Base-by-base conservation (phyloP, 1,140 invertebrate genomes). In the Asbolus verrucosus region DNA sequence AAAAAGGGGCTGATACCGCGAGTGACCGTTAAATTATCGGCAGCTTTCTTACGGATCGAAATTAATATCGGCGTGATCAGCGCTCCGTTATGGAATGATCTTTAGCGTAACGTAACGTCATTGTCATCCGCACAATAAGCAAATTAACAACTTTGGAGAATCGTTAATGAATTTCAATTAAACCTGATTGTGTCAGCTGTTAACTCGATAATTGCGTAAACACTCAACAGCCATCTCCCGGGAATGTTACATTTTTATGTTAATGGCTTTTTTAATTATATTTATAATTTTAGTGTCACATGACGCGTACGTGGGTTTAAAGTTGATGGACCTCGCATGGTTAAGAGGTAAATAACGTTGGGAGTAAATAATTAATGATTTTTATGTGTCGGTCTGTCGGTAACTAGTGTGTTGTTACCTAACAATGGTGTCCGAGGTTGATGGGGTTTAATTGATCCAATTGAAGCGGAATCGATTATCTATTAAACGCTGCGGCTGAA, bases 151-250 rank as follows among this genome's bases (percentile, higher is more conserved):
- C 41, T 46, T 46, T 46, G 19, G 6, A 16, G 41, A 46, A 46
- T 46, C 41, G 41, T 46, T 19, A 19, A 46, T 46, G 41, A 46
- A 46, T 46, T 46, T 46, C 41, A 46, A 46, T 46, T 46, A 46
- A 46, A 46, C 16, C 15, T 46, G 41, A 46, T 46, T 46, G 41
- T 46, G 41, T 46, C 41, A 46, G 41, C 41, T 46, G 41, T 46
- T 46, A 46, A 46, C 41, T 19, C 14, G 41, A 46, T 46, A 46
- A 46, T 46, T 46, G 41, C 41, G 18, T 46, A 14, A 19, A 46
- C 41, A 46, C 19, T 46, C 16, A 46, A 18, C 41, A 19, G n/a
- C n/a, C n/a, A n/a, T n/a, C n/a, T n/a, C n/a, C n/a, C n/a, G n/a
- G n/a, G n/a, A n/a, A n/a, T n/a, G n/a, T n/a, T n/a, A n/a, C n/a